Base-by-base conservation (phyloP, 1,140 invertebrate genomes). In the Ostrea edulis region DNA sequence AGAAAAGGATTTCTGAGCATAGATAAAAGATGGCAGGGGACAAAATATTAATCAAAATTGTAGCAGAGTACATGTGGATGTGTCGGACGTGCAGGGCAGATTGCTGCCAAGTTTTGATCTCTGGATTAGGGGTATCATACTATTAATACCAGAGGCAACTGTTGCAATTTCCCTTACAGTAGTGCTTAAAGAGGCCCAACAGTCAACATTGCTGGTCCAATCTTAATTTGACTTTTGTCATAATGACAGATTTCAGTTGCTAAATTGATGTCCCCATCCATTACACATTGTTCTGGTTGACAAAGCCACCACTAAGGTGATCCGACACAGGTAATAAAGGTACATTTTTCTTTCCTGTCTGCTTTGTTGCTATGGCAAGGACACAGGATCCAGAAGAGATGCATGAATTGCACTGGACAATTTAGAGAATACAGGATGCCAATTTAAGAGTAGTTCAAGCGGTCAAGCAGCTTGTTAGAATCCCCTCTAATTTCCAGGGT, bases 201-300 rank as follows among this genome's bases (percentile, higher is more conserved):
- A 77, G 22, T 77, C 29, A 29, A 77, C 68, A 35, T 77, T 77
- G 68, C 68, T 77, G 68, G 68, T 77, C 68, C 68, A 77, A 35
- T 77, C 68, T 77, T 77, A 77, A 77, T 77, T 77, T 77, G 68
- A 77, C 68, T 77, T 77, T 77, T 77, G 68, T 77, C 68, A 29
- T 77, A 77, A 77, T 77, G 68, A 77, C 68, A 77, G 68, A 77
- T 77, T 77, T 77, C 68, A 77, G 68, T 77, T 77, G 68, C 68
- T 77, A 77, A 77, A 77, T 77, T 77, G 68, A 77, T 77, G 68
- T 77, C 68, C 68, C 68, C 68, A 77, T 77, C 68, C 68, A 77
- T 77, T 77, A 77, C 68, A 25, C 68, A 29, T 77, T 77, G 68
- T 77, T 77, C 68, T 77, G 68, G 8, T 44, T 77, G 25, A 77